phyloP scores from a whole-genome alignment of 1,140 invertebrate genomes.

The Pogonus chalceus region DNA sequence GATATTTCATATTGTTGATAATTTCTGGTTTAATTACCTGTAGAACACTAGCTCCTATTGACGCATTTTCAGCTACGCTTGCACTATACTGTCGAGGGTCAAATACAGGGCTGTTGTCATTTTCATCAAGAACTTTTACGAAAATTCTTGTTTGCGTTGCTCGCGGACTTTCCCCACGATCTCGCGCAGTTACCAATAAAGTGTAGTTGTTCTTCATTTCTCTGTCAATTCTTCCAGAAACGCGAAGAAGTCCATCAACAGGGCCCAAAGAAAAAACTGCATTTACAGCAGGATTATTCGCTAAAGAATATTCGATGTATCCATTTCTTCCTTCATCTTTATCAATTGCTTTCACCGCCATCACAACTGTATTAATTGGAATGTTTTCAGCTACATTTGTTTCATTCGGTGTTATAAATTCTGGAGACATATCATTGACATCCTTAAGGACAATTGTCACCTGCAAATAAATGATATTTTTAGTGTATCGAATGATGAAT shows the following conservation, averaged over 20 bases:
- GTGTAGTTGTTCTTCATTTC: conserved; percentile 75
- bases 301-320: conserved; percentile 79
- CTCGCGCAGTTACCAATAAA: conserved; percentile 70
- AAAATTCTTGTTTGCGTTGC: conserved; percentile 57
- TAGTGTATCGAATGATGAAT: background rate
- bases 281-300: conserved; percentile 40
- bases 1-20: no score
- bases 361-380: conserved; percentile 78
- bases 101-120: conserved; percentile 89
- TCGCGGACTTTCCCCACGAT: conserved; percentile 76
- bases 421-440: conserved; percentile 89
- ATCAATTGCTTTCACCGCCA: conserved; percentile 84
- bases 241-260: conserved; percentile 75
- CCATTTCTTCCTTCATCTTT: conserved; percentile 88
- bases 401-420: conserved; percentile 74
- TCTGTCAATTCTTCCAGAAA: conserved; percentile 71
- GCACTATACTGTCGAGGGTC: conserved; percentile 79
- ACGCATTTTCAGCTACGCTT: conserved; percentile 84
- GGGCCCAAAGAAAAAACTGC: conserved; percentile 73
- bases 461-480: conserved; percentile 39
- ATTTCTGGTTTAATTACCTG: conserved; percentile 49
- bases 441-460: conserved; percentile 81
- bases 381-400: conserved; percentile 77
- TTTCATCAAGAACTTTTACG: conserved; percentile 78
- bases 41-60: conserved; percentile 79